phyloP scores from a whole-genome alignment of 2,888 invertebrate genomes.

The Xylota segnis region DNA sequence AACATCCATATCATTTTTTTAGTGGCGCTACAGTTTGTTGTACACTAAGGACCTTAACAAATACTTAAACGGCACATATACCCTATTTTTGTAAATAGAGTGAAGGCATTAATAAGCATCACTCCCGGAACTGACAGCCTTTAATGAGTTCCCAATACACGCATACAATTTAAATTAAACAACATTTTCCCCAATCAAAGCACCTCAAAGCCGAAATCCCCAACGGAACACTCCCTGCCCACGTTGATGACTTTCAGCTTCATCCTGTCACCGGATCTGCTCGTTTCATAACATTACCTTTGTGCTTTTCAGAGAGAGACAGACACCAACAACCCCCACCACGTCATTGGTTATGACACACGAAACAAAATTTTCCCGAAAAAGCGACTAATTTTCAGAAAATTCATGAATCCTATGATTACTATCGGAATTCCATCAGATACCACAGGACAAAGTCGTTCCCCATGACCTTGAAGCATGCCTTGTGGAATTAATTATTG shows the following conservation, averaged over 20 bases:
- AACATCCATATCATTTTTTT: too few species aligned
- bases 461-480: slow-evolving; percentile 9
- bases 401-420: slow-evolving; percentile 19
- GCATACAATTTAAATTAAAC: slow-evolving; percentile 30
- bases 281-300: not conserved
- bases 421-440: not conserved
- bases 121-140: too few species aligned
- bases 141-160: too few species aligned
- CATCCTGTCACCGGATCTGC: not conserved
- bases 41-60: too few species aligned
- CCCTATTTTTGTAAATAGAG: too few species aligned
- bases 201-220: not conserved
- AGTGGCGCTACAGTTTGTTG: too few species aligned
- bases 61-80: too few species aligned
- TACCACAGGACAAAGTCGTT: not conserved
- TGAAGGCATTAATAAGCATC: too few species aligned
- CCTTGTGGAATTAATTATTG: slow-evolving; percentile 43
- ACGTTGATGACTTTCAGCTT: not conserved
- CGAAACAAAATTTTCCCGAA: not conserved
- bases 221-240: not conserved
- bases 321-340: not conserved
- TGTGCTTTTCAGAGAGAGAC: not conserved
- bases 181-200: not conserved
- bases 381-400: not conserved
- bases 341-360: not conserved